Percentiles rank a stretch among this genome's conserved stretches.
Conservation (phyloP, 2,113 vertebrate species). For the Pomatorhinus ruficollis region DNA sequence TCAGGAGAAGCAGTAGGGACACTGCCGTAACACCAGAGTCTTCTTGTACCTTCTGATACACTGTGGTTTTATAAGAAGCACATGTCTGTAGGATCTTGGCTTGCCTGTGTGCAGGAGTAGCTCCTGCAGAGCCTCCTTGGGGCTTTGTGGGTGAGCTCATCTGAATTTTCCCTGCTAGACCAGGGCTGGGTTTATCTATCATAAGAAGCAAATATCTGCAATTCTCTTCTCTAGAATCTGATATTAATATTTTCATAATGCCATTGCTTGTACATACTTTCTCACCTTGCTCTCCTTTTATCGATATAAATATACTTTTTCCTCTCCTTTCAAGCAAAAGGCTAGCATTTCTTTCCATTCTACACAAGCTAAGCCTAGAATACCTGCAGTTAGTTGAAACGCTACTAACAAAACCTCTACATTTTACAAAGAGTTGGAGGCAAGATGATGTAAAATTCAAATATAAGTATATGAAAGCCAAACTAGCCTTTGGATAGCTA, state of each 20-base stretch:
- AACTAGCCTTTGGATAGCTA: conserved; percentile 45
- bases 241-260: not conserved
- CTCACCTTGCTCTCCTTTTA: not conserved
- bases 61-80: rapidly evolving
- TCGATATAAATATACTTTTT: not conserved
- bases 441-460: conserved; percentile 28
- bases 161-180: not conserved
- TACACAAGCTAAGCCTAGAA: conserved; percentile 3
- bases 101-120: not conserved
- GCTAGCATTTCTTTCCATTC: conserved; percentile 13
- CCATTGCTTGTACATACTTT: not conserved
- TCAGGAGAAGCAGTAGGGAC: not conserved
- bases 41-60: not conserved
- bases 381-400: conserved; percentile 54
- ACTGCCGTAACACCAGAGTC: not conserved
- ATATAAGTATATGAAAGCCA: conserved; percentile 3
- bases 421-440: not conserved
- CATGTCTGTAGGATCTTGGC: not conserved
- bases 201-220: not conserved
- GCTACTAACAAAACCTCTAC: not conserved
- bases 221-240: not conserved
- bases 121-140: not conserved
- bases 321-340: not conserved
- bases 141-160: not conserved
- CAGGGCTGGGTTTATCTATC: not conserved